phyloP scores from a whole-genome alignment of 1,140 invertebrate species.

The Lasioglossum albipes region DNA sequence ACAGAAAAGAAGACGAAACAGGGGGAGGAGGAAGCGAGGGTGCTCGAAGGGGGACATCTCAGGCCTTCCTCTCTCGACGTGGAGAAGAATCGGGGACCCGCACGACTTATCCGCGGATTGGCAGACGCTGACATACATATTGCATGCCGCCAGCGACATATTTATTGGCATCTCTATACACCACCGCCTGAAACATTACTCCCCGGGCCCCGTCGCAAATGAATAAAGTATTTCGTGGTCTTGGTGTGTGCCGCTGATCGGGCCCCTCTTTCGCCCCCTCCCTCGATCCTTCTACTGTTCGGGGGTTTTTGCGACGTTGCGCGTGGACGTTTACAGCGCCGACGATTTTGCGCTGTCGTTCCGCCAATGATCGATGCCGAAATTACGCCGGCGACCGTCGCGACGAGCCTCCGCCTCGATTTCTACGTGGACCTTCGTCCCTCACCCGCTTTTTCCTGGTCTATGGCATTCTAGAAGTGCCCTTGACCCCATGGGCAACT shows the following conservation, averaged over 20 bases:
- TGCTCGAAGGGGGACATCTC: no score
- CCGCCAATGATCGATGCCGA: conserved; percentile 68
- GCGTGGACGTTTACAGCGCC: conserved; percentile 55
- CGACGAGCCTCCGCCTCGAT: conserved; percentile 29
- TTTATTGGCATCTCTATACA: conserved; percentile 77
- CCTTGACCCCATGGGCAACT: background rate
- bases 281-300: background rate
- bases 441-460: background rate
- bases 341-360: conserved; percentile 62
- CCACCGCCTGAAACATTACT: conserved; percentile 68
- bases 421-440: background rate
- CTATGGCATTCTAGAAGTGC: background rate
- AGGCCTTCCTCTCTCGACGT: conserved; percentile 1
- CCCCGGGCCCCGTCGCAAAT: conserved; percentile 49
- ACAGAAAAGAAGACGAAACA: conserved; percentile 19
- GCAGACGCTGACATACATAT: conserved; percentile 75
- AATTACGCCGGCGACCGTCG: conserved; percentile 65
- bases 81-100: conserved; percentile 54
- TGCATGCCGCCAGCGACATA: conserved; percentile 75
- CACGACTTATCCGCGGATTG: conserved; percentile 67
- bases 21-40: background rate
- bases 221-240: conserved; percentile 73
- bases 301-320: conserved; percentile 38
- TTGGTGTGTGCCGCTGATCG: conserved; percentile 44
- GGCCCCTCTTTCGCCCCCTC: background rate